Evolutionary conservation across 2,113 vertebrate genomes (phyloP).

Genomic region (Balaenoptera acutorostrata): DNA sequence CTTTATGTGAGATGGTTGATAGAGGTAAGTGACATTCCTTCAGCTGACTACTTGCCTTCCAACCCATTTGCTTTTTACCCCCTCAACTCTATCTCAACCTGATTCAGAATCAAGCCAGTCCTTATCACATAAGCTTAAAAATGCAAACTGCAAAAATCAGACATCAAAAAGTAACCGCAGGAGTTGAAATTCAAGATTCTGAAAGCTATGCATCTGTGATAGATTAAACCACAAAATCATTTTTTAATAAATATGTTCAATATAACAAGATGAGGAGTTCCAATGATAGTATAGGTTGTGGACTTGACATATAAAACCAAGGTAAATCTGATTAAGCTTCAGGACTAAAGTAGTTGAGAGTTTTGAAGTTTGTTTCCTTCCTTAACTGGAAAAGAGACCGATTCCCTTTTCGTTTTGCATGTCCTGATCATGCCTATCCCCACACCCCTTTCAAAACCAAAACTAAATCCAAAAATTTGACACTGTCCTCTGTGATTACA

Average conservation of each 20-base stretch:
- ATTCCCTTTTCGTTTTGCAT: neutral
- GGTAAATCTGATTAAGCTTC: neutral
- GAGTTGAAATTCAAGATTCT: neutral
- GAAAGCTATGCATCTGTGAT: neutral
- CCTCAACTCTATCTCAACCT: neutral
- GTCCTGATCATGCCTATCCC: neutral
- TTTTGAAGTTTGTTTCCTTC: neutral
- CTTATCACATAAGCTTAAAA: neutral
- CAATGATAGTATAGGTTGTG: neutral
- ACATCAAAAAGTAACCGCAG: neutral
- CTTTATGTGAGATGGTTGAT: neutral
- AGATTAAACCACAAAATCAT: neutral
- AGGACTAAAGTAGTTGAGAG: neutral
- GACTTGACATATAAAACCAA: neutral
- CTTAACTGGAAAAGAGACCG: neutral
- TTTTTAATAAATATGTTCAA: conserved; percentile 13
- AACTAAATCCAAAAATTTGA: conserved; percentile 35
- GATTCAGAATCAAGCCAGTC: conserved; percentile 25
- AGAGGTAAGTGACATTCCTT: neutral
- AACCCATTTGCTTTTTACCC: neutral
- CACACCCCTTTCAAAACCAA: neutral
- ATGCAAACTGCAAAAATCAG: conserved; percentile 13
- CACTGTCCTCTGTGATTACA: neutral
- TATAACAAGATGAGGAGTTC: neutral
- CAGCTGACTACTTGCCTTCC: neutral